Evolutionary conservation across 2,113 vertebrate genomes (phyloP).

Genomic region (Microtus montanus): DNA sequence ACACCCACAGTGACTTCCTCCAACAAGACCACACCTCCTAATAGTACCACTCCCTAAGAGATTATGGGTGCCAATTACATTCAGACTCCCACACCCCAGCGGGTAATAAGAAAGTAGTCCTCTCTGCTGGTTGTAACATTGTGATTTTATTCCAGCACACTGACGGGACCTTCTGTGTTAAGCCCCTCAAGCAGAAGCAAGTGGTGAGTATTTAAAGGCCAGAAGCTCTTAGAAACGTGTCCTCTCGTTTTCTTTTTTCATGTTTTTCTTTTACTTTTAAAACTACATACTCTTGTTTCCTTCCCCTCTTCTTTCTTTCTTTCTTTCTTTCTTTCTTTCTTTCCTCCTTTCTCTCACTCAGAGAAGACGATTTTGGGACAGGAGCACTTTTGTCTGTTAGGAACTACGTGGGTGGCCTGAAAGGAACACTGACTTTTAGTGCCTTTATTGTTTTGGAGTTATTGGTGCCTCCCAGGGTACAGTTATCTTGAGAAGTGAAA

Average conservation of each 20-base stretch:
- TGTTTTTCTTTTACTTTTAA: neutral
- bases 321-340: too few relatives aligned
- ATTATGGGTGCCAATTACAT: neutral
- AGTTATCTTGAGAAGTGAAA: conserved; percentile 29
- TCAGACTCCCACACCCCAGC: neutral
- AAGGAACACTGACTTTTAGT: neutral
- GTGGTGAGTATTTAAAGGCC: conserved; percentile 88
- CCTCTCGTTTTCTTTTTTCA: neutral
- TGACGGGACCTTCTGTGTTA: conserved; percentile 96
- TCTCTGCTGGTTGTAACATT: neutral
- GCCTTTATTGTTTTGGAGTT: neutral
- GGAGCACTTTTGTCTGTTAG: neutral
- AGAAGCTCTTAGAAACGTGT: fast-evolving
- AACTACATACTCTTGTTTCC: neutral
- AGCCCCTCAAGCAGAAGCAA: conserved; percentile 99
- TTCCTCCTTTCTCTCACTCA: neutral
- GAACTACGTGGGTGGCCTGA: conserved; percentile 25
- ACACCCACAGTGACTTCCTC: neutral
- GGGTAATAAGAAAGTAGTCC: fast-evolving
- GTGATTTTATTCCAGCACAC: conserved; percentile 88
- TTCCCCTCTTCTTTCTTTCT: neutral
- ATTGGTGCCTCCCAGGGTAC: neutral
- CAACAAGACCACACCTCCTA: neutral
- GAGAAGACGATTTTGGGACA: neutral
- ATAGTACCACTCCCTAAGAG: neutral